Percentiles rank a stretch among this genome's conserved stretches.
phyloP scores from a whole-genome alignment of 2,113 vertebrate species.

The Corapipo altera region DNA sequence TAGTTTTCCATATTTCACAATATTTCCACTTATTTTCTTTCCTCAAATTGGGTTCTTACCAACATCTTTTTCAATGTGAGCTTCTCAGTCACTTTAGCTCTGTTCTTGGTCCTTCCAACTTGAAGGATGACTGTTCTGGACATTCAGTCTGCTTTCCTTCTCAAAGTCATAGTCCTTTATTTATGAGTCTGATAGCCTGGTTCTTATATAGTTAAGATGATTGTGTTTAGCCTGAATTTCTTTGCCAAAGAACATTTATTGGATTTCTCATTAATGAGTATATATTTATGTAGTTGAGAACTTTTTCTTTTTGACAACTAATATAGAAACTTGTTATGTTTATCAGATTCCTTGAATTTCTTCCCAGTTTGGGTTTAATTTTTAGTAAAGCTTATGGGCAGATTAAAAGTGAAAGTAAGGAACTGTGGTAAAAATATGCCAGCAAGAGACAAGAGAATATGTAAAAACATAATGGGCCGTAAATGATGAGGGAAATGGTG shows the following conservation, averaged over 20 bases:
- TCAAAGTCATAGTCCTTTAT: not conserved
- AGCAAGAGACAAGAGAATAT: not conserved
- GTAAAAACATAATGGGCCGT: not conserved
- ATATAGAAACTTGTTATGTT: not conserved
- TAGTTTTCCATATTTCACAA: not conserved
- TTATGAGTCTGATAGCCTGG: not conserved
- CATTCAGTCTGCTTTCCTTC: not conserved
- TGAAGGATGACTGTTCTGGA: not conserved
- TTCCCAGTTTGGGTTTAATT: not conserved
- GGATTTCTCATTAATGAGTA: not conserved
- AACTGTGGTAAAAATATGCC: not conserved
- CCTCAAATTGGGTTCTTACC: not conserved
- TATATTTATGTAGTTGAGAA: not conserved
- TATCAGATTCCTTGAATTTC: not conserved
- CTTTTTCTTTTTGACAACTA: not conserved
- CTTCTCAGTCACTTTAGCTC: not conserved
- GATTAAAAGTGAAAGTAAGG: not conserved
- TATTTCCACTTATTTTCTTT: not conserved
- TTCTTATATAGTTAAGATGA: not conserved
- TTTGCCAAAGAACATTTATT: not conserved
- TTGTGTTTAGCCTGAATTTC: not conserved
- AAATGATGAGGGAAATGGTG: not conserved
- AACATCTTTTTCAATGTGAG: not conserved
- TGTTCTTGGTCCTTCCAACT: not conserved
- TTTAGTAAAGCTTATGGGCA: not conserved